Conservation (phyloP, 2,113 vertebrate species). For the Microtus montanus region DNA sequence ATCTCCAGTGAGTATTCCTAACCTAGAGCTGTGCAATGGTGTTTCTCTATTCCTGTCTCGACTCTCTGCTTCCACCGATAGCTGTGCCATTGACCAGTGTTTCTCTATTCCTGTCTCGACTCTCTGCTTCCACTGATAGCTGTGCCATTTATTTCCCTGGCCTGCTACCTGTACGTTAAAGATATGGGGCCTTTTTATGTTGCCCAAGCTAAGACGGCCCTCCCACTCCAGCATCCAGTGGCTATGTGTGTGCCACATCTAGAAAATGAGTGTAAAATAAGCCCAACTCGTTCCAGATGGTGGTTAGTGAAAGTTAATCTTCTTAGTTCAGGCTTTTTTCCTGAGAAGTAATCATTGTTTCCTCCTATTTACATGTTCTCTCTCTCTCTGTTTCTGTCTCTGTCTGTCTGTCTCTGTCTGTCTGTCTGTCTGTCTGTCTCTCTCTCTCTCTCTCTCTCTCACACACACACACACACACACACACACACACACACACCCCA, state of each 20-base stretch:
- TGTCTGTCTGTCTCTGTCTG: background rate
- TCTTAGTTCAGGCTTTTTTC: background rate
- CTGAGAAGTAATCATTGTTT: constrained; percentile 31
- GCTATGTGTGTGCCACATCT: background rate
- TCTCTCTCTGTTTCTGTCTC: background rate
- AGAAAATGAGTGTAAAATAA: background rate
- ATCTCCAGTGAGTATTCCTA: background rate
- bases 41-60: too few relatives aligned
- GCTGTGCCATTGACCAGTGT: too few relatives aligned
- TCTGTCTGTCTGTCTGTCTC: background rate
- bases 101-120: too few relatives aligned
- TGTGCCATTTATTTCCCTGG: background rate
- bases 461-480: background rate
- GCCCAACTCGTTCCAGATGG: background rate
- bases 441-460: background rate
- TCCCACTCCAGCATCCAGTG: background rate
- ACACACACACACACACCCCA: background rate
- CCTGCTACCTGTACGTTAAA: background rate
- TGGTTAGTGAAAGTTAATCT: background rate
- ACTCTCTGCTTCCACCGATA: too few relatives aligned
- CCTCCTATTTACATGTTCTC: background rate
- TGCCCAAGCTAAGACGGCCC: background rate
- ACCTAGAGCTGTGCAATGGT: too few relatives aligned
- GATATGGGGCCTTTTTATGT: background rate
- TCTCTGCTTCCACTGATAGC: too few relatives aligned